Conservation (phyloP, 2,888 invertebrate genomes). For the Merodon equestris region DNA sequence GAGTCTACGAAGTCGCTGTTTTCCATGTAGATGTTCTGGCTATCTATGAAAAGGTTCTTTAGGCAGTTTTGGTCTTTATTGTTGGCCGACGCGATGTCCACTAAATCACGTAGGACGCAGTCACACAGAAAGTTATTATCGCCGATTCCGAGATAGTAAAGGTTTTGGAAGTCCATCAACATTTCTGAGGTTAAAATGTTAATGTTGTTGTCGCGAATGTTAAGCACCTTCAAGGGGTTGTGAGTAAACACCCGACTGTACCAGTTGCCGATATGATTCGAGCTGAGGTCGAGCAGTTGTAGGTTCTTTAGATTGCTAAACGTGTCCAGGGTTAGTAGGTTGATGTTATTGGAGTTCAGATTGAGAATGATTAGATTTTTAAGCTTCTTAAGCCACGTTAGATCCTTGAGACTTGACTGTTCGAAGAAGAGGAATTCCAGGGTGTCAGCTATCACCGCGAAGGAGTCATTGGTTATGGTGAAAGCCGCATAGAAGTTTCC, state of each 20-base stretch:
- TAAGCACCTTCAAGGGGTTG: conserved; percentile 79
- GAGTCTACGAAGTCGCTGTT: background rate
- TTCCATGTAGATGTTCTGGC: conserved; percentile 9
- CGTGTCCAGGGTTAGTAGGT: conserved; percentile 72
- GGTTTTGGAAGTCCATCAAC: conserved; percentile 80
- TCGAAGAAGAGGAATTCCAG: conserved; percentile 80
- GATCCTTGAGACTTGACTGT: conserved; percentile 77
- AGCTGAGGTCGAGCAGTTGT: conserved; percentile 80
- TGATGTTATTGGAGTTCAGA: conserved; percentile 80
- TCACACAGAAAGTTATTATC: conserved; percentile 83
- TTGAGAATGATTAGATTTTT: conserved; percentile 79
- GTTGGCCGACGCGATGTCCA: conserved; percentile 77
- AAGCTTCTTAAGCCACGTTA: conserved; percentile 78
- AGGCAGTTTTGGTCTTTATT: conserved; percentile 72
- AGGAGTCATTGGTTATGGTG: conserved; percentile 73
- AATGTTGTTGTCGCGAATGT: conserved; percentile 81
- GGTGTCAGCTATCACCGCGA: conserved; percentile 79
- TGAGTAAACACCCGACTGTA: conserved; percentile 77
- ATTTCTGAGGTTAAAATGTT: conserved; percentile 81
- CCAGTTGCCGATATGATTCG: conserved; percentile 82
- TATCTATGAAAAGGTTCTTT: conserved; percentile 54
- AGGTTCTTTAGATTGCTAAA: conserved; percentile 78
- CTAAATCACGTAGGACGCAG: conserved; percentile 80
- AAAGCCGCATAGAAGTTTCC: conserved; percentile 79
- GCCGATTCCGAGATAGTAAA: conserved; percentile 80